Evolutionary conservation across 2,113 vertebrate genomes (phyloP).

Genomic region (Bubalus kerabau): DNA sequence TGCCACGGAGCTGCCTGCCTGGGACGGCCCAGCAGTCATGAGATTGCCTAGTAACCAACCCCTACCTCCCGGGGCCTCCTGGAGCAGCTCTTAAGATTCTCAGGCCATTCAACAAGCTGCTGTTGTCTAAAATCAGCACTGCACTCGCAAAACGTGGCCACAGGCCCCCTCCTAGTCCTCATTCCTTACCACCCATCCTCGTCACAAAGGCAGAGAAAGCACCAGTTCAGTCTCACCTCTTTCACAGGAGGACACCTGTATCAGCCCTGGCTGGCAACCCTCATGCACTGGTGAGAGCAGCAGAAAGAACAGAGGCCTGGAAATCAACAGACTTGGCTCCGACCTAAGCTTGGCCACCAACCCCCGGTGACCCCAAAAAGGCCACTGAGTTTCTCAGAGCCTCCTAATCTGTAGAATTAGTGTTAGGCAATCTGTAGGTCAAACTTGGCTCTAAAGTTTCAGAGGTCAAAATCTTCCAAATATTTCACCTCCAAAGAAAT

Average conservation of each 20-base stretch:
- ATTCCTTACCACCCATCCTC: background rate
- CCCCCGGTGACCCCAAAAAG: background rate
- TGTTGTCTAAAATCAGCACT: background rate
- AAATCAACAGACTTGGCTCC: background rate
- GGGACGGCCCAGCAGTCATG: too few relatives aligned
- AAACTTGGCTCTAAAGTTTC: background rate
- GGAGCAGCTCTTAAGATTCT: background rate
- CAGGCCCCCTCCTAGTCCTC: background rate
- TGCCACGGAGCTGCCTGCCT: background rate
- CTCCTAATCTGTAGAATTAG: background rate
- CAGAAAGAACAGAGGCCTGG: background rate
- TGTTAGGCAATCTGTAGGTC: background rate
- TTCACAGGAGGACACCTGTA: background rate
- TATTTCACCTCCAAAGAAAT: background rate
- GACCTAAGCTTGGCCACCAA: background rate
- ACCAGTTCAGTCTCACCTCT: background rate
- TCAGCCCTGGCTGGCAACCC: background rate
- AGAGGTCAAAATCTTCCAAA: background rate
- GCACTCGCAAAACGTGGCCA: background rate
- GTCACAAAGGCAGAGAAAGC: background rate
- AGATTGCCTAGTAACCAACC: background rate
- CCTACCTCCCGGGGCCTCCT: background rate
- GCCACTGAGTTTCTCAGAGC: background rate
- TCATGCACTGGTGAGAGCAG: fast-evolving
- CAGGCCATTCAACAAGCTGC: background rate